Conservation (phyloP, 2,797 vertebrate species). For the Dendrocincla tyrannina region DNA sequence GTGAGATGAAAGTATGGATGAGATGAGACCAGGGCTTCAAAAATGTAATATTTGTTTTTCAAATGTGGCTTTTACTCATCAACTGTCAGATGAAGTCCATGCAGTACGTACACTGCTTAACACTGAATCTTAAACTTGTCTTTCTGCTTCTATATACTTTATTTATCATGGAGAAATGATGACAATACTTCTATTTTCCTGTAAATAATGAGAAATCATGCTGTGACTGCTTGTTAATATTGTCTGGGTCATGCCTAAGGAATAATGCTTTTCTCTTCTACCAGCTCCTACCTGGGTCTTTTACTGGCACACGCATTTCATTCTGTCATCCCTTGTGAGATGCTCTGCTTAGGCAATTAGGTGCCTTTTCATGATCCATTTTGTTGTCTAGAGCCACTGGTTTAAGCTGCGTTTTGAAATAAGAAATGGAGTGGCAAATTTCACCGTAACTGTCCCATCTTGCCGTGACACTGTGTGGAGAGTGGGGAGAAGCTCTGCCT, state of each 20-base stretch:
- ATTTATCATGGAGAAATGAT: not conserved
- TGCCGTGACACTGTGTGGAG: not conserved
- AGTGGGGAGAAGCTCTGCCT: not conserved
- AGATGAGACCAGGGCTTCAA: not conserved
- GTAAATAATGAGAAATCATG: not conserved
- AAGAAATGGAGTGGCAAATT: not conserved
- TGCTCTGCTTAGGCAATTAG: not conserved
- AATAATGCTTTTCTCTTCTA: not conserved
- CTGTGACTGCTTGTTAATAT: not conserved
- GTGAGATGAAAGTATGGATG: not conserved
- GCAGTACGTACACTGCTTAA: not conserved
- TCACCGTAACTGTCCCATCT: not conserved
- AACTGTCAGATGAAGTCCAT: fast-evolving
- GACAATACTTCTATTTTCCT: not conserved
- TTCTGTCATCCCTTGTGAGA: not conserved
- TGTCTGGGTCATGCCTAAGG: not conserved
- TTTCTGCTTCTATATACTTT: not conserved
- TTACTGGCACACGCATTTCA: not conserved
- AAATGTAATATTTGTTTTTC: not conserved
- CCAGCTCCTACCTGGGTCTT: not conserved
- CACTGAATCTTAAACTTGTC: not conserved
- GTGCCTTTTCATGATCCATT: not conserved
- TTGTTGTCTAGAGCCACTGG: not conserved
- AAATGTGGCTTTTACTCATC: not conserved
- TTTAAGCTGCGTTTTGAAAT: not conserved